Base-by-base conservation (phyloP, 2,888 invertebrate genomes). In the Coecobrya sp. region DNA sequence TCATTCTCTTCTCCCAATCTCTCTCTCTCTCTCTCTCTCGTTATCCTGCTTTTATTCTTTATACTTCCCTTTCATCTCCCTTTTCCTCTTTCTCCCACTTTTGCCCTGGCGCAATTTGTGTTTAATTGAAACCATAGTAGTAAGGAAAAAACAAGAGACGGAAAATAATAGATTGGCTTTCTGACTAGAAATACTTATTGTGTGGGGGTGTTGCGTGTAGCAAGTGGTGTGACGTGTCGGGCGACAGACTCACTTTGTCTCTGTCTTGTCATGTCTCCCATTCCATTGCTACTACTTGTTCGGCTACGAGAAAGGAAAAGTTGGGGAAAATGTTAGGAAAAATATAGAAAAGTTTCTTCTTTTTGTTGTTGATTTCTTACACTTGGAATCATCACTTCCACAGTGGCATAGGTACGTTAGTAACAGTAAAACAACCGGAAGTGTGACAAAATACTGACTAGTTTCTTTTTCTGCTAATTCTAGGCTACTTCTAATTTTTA, bases 371-470 rank as follows among this genome's bases (percentile, higher is more conserved):
- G 5, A 19, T 59, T 16, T 19, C n/a, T 16, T 59, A 1, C 25
- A 22, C 19, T 70, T 36, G 30, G 68, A 19, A 68, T 65, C 13
- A 68, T 10, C 30, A 68, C 27, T 13, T n/a, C n/a, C n/a, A n/a
- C n/a, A n/a, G n/a, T n/a, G n/a, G n/a, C n/a, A n/a, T n/a, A n/a
- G n/a, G n/a, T n/a, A n/a, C n/a, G n/a, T n/a, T n/a, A n/a, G 73
- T 13, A 55, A 19, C 4, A 59, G 59, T 55, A 65, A 62, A 68
- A 30, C 27, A 30, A 62, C 62, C 90, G 90, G 90, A 90, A 90
- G 90, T 90, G 90, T 90, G 84, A 90, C 89, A 90, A 90, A 49
- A 90, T 90, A 76, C 84, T 19, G 30, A 27, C 5, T 52, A n/a
- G n/a, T n/a, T 19, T 59, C 59, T 59, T 19, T 59, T 7, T 59